These are phyloP conservation scores for Catharus minimus DNA, from an alignment of 2,113 vertebrate genomes.

Conservation along the genomic window DNA sequence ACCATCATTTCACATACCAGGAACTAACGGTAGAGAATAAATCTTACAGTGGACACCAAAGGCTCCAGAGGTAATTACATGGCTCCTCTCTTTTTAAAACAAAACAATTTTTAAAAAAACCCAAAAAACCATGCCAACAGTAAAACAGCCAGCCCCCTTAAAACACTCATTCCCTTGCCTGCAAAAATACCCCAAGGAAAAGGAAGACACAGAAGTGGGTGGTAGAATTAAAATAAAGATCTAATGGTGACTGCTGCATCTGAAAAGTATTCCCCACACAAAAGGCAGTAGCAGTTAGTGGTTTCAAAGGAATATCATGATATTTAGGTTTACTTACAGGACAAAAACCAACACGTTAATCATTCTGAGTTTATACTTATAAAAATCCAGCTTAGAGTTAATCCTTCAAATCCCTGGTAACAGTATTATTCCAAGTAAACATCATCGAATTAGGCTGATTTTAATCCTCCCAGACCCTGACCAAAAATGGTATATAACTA, in stretches of 20 bases:
- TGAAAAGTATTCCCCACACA: background rate
- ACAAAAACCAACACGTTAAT: background rate
- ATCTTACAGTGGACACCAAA: background rate
- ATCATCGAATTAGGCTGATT: background rate
- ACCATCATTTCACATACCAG: background rate
- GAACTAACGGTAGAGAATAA: background rate
- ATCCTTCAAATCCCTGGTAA: background rate
- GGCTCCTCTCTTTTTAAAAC: background rate
- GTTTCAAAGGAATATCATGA: background rate
- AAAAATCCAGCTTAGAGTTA: background rate
- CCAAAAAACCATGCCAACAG: background rate
- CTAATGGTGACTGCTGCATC: background rate
- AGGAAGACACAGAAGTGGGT: background rate
- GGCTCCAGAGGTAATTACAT: background rate
- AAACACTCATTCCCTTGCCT: background rate
- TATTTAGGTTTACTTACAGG: background rate
- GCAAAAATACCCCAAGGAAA: background rate
- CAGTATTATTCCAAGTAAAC: background rate
- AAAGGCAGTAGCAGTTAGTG: background rate
- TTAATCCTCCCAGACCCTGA: background rate
- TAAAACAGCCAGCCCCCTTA: rapidly evolving
- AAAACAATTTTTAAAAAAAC: background rate
- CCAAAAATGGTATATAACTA: background rate
- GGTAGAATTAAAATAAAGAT: background rate
- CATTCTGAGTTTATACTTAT: background rate